These are phyloP conservation scores for Anomalospiza imberbis DNA, from an alignment of 2,797 vertebrate genomes.

Conservation along the genomic window DNA sequence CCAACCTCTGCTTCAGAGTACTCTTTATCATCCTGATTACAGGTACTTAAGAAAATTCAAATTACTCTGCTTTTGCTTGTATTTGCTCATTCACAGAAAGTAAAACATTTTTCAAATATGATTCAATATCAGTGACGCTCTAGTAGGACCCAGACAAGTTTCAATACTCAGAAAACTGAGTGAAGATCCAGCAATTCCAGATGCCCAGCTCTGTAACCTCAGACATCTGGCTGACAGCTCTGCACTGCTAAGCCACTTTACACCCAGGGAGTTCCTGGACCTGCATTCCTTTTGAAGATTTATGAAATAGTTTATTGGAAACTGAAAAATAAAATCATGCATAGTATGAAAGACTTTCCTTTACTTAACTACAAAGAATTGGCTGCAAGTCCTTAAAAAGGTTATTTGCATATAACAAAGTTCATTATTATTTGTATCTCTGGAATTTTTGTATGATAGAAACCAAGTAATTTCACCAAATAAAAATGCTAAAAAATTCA, in stretches of 20 bases:
- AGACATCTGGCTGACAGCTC: neutral
- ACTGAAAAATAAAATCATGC: neutral
- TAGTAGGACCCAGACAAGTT: neutral
- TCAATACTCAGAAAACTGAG: neutral
- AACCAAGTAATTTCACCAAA: neutral
- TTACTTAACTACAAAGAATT: neutral
- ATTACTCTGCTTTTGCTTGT: neutral
- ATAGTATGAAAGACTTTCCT: neutral
- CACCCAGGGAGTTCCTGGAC: neutral
- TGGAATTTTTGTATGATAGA: neutral
- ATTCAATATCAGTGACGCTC: accelerated
- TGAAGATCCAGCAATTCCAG: neutral
- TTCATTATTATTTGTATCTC: neutral
- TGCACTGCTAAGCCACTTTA: neutral
- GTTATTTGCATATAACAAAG: neutral
- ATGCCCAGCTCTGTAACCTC: neutral
- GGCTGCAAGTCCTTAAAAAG: neutral
- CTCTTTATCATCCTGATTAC: neutral
- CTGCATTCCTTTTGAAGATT: neutral
- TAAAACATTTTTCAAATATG: neutral
- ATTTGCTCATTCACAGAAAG: neutral
- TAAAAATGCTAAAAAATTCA: neutral
- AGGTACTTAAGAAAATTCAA: neutral
- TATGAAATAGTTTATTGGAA: neutral
- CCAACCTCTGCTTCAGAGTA: neutral